Percentiles rank a stretch among this genome's conserved stretches.
Evolutionary conservation across 2,797 vertebrate genomes (phyloP).

Genomic region (Pelochelys cantorii): DNA sequence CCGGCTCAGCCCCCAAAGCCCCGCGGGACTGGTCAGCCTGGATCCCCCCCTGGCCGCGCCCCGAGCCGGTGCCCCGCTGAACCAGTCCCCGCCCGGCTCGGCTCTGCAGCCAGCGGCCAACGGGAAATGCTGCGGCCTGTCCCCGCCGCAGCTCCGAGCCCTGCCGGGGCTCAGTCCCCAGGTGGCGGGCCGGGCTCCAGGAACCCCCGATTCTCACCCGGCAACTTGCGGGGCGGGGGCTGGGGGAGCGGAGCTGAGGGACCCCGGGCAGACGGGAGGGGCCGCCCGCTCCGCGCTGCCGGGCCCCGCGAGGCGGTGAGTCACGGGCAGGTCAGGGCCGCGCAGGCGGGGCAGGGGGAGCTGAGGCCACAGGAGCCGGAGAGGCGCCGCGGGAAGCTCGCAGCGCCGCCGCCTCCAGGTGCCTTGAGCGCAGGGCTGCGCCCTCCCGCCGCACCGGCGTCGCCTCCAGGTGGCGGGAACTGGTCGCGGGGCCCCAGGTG

Average conservation of each 20-base stretch:
- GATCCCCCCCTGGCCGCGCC: too few relatives aligned
- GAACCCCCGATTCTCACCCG: background rate
- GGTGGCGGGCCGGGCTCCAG: background rate
- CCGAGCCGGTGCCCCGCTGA: background rate
- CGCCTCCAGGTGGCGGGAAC: conserved; percentile 57
- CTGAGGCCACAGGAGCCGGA: conserved; percentile 51
- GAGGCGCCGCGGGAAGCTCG: conserved; percentile 2
- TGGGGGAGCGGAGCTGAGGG: background rate
- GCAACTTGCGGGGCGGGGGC: background rate
- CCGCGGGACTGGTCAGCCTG: background rate
- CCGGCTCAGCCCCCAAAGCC: background rate
- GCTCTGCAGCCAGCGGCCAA: background rate
- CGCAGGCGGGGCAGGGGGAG: conserved; percentile 74
- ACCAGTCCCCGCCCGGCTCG: background rate
- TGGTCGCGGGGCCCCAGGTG: background rate
- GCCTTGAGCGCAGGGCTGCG: background rate
- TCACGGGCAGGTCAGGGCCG: conserved; percentile 77
- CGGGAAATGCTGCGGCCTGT: too few relatives aligned
- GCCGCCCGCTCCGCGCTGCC: background rate
- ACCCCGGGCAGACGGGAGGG: background rate
- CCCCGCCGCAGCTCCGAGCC: background rate
- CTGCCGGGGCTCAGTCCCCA: too few relatives aligned
- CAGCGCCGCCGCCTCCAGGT: background rate
- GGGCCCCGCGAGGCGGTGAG: conserved; percentile 73
- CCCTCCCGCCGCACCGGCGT: background rate